These are phyloP conservation scores for Drosophila mojavensis DNA, from an alignment of 1,140 invertebrate species.

Conservation along the genomic window DNA sequence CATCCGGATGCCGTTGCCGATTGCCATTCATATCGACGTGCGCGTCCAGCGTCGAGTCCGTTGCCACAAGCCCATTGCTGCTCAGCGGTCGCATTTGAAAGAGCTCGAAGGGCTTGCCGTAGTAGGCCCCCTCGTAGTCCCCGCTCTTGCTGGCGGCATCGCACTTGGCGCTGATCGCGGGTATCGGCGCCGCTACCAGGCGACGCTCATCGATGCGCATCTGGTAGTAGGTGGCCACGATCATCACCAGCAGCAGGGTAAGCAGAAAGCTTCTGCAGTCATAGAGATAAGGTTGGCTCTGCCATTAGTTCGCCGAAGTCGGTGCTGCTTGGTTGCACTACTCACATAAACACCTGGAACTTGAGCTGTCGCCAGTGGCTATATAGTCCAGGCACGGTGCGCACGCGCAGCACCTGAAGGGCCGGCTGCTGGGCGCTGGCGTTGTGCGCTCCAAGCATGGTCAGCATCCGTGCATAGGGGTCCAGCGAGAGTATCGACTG, in stretches of 20 bases:
- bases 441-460: slow-evolving; percentile 62
- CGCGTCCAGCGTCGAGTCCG: slow-evolving; percentile 41
- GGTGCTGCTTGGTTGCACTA: slow-evolving; percentile 22
- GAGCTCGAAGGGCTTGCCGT: slow-evolving; percentile 77
- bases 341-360: slow-evolving; percentile 90
- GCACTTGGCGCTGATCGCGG: slow-evolving; percentile 77
- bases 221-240: slow-evolving; percentile 77
- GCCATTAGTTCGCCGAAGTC: neutral
- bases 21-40: slow-evolving; percentile 63
- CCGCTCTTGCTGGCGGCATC: slow-evolving; percentile 43
- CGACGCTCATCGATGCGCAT: slow-evolving; percentile 63
- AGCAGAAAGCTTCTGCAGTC: slow-evolving; percentile 69
- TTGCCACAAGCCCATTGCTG: slow-evolving; percentile 36
- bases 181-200: slow-evolving; percentile 56
- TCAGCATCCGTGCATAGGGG: slow-evolving; percentile 85
- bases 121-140: slow-evolving; percentile 40
- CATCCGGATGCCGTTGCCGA: slow-evolving; percentile 28
- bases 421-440: slow-evolving; percentile 54
- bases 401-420: slow-evolving; percentile 86
- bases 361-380: slow-evolving; percentile 88
- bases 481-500: slow-evolving; percentile 86
- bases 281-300: neutral
- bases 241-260: slow-evolving; percentile 64
- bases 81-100: slow-evolving; percentile 79
- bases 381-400: slow-evolving; percentile 89